These are phyloP conservation scores for Galemys pyrenaicus DNA, from an alignment of 2,113 vertebrate genomes.

Conservation along the genomic window DNA sequence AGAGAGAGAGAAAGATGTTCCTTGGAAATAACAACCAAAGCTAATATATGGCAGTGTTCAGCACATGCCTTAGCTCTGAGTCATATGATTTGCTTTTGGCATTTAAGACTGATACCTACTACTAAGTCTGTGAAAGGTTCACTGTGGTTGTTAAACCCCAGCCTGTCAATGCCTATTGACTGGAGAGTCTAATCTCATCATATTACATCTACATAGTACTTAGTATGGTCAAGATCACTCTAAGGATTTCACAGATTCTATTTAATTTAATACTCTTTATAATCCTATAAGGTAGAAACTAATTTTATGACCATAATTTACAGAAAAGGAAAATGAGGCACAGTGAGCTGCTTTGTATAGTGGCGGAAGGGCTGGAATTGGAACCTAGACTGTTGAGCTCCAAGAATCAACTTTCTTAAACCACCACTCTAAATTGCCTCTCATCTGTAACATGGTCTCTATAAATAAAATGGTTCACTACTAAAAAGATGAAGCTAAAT, in stretches of 20 bases:
- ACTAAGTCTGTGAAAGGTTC: neutral
- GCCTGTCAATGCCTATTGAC: neutral
- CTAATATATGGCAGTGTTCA: neutral
- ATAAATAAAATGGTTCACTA: slow-evolving; percentile 43
- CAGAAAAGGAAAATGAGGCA: slow-evolving; percentile 39
- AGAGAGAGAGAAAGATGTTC: neutral
- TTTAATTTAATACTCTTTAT: neutral
- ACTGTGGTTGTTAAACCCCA: neutral
- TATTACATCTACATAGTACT: neutral
- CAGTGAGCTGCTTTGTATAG: neutral
- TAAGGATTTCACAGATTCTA: slow-evolving; percentile 23
- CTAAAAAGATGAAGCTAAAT: slow-evolving; percentile 52
- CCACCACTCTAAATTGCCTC: slow-evolving; percentile 1
- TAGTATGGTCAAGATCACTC: neutral
- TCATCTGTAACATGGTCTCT: slow-evolving; percentile 16
- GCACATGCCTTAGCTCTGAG: neutral
- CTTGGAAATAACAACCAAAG: slow-evolving; percentile 22
- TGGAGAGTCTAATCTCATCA: slow-evolving; percentile 15
- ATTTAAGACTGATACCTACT: neutral
- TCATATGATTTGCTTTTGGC: neutral
- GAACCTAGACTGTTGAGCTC: slow-evolving; percentile 17
- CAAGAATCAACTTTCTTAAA: slow-evolving; percentile 30
- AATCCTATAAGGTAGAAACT: neutral
- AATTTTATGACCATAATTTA: slow-evolving; percentile 17
- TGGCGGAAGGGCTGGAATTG: slow-evolving; percentile 1